These are phyloP conservation scores for Arrhopalites spinosus DNA, from an alignment of 2,888 invertebrate species.

Conservation along the genomic window DNA sequence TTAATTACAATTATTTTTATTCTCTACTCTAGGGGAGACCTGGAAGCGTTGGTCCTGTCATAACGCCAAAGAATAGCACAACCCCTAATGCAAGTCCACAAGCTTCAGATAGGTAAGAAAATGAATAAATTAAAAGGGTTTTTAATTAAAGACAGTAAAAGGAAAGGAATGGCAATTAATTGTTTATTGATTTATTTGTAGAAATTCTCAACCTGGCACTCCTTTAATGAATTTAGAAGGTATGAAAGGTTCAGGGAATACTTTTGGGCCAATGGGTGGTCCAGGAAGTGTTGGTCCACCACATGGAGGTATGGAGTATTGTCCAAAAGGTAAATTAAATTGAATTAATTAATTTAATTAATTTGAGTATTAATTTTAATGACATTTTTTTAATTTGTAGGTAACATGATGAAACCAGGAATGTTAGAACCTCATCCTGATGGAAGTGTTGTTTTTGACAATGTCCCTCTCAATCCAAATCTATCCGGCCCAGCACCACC, in stretches of 20 bases:
- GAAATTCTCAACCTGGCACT: conserved; percentile 56
- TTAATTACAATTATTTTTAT: conserved; percentile 34
- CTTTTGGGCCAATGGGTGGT: conserved; percentile 33
- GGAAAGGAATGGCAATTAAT: too few relatives aligned
- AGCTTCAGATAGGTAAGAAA: conserved; percentile 50
- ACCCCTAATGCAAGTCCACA: conserved; percentile 56
- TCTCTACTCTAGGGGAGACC: conserved; percentile 48
- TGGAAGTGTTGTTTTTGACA: conserved; percentile 57
- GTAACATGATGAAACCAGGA: conserved; percentile 54
- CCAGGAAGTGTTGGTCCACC: conserved; percentile 38
- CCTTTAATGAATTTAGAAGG: conserved; percentile 56
- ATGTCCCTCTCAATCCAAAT: conserved; percentile 60
- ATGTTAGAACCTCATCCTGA: conserved; percentile 53
- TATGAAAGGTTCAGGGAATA: conserved; percentile 49
- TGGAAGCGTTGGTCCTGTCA: conserved; percentile 56
- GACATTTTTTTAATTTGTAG: too few relatives aligned
- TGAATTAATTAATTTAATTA: too few relatives aligned
- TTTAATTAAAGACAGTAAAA: too few relatives aligned
- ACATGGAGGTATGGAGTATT: too few relatives aligned
- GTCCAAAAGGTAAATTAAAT: neutral
- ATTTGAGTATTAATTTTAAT: too few relatives aligned
- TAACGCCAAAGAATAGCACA: conserved; percentile 55
- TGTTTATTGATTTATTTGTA: too few relatives aligned
- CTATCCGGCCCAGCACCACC: conserved; percentile 57
- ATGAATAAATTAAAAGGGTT: too few relatives aligned